phyloP scores from a whole-genome alignment of 2,888 invertebrate species.

The Helleia helle region DNA sequence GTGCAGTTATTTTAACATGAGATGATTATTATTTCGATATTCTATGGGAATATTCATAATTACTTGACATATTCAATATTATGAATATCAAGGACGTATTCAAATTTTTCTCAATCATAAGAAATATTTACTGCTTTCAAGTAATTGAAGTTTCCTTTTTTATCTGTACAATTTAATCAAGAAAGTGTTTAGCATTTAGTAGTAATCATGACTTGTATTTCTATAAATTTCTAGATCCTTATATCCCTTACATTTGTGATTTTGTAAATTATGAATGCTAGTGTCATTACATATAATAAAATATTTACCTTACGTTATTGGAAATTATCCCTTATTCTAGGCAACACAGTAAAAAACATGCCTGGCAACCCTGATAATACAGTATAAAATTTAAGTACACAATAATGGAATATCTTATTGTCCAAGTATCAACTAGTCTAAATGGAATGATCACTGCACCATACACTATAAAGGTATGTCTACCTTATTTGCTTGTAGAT shows the following conservation, averaged over 20 bases:
- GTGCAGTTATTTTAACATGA: neutral
- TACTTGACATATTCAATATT: no score
- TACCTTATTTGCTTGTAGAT: slow-evolving; percentile 4
- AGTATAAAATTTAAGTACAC: slow-evolving; percentile 14
- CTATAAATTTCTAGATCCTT: no score
- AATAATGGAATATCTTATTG: slow-evolving; percentile 12
- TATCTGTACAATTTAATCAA: no score
- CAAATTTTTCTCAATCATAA: no score
- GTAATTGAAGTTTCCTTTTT: no score
- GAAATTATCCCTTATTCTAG: neutral
- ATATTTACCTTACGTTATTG: neutral
- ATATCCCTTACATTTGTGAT: no score
- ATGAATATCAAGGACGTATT: no score
- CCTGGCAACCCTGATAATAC: neutral
- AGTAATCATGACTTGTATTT: no score
- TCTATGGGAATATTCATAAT: neutral
- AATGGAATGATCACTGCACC: slow-evolving; percentile 24
- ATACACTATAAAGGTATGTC: slow-evolving; percentile 16
- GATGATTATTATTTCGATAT: neutral
- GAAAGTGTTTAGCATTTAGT: no score
- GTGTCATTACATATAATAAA: neutral
- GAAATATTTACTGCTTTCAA: no score
- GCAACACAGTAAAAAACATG: slow-evolving; percentile 1
- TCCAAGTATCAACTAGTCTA: slow-evolving; percentile 21
- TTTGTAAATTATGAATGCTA: neutral